These are phyloP conservation scores for Papilio dardanus DNA, from an alignment of 1,140 invertebrate species.

Conservation along the genomic window DNA sequence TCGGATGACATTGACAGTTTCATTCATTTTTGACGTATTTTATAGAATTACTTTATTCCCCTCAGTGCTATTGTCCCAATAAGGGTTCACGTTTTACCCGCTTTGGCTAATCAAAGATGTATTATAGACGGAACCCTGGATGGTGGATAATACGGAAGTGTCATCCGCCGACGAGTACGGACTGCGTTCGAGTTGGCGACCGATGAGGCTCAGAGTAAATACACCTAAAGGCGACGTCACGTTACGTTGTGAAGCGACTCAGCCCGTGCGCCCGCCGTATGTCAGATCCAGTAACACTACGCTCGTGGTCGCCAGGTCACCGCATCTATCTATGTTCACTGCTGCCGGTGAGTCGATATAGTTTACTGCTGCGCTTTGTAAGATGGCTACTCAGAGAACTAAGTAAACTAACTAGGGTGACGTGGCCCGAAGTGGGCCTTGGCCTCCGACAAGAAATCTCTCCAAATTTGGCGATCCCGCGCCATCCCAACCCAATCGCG, in stretches of 20 bases:
- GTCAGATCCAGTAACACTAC: constrained; percentile 59
- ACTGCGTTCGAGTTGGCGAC: constrained; percentile 64
- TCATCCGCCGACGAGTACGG: constrained; percentile 60
- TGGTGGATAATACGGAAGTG: constrained; percentile 66
- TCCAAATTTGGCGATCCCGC: too few species aligned
- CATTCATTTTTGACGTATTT: too few species aligned
- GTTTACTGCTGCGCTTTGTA: neutral
- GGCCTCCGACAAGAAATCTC: too few species aligned
- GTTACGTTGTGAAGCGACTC: constrained; percentile 66
- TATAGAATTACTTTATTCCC: too few species aligned
- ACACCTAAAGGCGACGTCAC: constrained; percentile 50
- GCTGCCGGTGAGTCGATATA: constrained; percentile 62
- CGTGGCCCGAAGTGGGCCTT: too few species aligned
- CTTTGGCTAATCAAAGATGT: constrained; percentile 9
- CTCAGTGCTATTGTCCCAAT: too few species aligned
- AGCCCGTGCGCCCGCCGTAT: constrained; percentile 64
- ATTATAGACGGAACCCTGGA: constrained; percentile 61
- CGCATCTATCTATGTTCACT: constrained; percentile 72
- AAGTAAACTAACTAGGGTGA: too few species aligned
- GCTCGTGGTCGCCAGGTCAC: constrained; percentile 61
- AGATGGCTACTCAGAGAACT: too few species aligned
- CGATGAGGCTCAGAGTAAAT: constrained; percentile 55
- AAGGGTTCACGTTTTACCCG: too few species aligned
- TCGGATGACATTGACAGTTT: too few species aligned
- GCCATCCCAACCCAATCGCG: too few species aligned